Evolutionary conservation across 37 sponge, comb jelly and placozoan genomes (phyloP).

Genomic region (Halichondria panicea): DNA sequence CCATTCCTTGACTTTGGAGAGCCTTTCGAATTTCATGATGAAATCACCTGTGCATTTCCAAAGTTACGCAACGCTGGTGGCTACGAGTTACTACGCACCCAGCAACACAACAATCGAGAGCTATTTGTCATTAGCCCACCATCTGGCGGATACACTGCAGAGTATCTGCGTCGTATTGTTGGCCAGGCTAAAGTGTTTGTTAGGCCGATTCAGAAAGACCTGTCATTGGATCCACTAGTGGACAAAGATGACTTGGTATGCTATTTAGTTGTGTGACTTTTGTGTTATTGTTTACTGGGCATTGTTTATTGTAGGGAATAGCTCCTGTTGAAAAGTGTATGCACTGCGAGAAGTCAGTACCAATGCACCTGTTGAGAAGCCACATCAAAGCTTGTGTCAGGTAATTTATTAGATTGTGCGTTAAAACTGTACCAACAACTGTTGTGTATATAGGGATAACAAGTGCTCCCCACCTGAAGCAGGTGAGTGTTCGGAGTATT

Average conservation of each 20-base stretch:
- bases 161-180: slow-evolving; percentile 33
- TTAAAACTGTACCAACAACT: neutral
- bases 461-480: no score
- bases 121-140: slow-evolving; percentile 3
- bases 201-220: slow-evolving; percentile 38
- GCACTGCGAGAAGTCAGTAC: neutral
- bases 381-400: neutral
- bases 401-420: neutral
- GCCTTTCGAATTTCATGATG: neutral
- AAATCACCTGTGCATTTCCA: slow-evolving; percentile 13
- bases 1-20: slow-evolving; percentile 8
- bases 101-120: neutral
- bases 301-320: neutral
- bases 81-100: slow-evolving; percentile 13
- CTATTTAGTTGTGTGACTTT: neutral
- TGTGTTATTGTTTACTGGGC: neutral
- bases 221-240: neutral
- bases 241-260: neutral
- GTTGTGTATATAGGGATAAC: neutral
- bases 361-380: neutral
- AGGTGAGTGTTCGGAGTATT: neutral
- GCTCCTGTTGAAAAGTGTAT: neutral
- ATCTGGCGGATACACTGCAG: slow-evolving; percentile 27
- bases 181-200: slow-evolving; percentile 42
- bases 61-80: slow-evolving; percentile 26